Evolutionary conservation across 1,140 invertebrate genomes (phyloP).

Genomic region (Teleogryllus occipitalis): DNA sequence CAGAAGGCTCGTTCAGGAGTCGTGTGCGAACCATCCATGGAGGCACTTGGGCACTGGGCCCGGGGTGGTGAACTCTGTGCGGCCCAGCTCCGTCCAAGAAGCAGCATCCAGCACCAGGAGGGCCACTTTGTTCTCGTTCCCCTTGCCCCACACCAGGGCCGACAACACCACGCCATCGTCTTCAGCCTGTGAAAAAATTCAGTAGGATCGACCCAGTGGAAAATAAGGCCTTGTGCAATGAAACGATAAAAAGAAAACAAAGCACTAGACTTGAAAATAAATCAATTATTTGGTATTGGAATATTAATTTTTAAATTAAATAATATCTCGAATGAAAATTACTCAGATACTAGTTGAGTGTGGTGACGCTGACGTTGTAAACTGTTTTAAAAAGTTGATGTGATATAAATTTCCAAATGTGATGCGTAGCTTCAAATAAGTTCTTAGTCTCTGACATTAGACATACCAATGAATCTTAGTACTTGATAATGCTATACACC

Average conservation of each 20-base stretch:
- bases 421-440: too few species aligned
- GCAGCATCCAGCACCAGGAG: constrained; percentile 60
- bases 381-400: too few species aligned
- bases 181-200: constrained; percentile 42
- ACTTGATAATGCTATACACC: too few species aligned
- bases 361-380: too few species aligned
- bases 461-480: too few species aligned
- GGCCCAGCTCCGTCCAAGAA: constrained; percentile 55
- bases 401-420: too few species aligned
- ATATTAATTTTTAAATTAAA: constrained; percentile 9
- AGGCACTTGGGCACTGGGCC: constrained; percentile 69
- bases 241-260: background rate
- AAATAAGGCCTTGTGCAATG: background rate
- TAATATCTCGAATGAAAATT: background rate
- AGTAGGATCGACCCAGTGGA: background rate
- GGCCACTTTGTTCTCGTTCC: constrained; percentile 49
- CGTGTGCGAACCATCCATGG: constrained; percentile 61
- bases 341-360: background rate
- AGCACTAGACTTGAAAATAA: background rate
- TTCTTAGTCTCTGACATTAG: too few species aligned
- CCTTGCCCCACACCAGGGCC: constrained; percentile 55
- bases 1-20: too few species aligned
- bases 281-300: too few species aligned
- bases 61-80: constrained; percentile 56
- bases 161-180: constrained; percentile 68